Conservation (phyloP, 2,113 vertebrate genomes). For the Nycticryphes semicollaris region DNA sequence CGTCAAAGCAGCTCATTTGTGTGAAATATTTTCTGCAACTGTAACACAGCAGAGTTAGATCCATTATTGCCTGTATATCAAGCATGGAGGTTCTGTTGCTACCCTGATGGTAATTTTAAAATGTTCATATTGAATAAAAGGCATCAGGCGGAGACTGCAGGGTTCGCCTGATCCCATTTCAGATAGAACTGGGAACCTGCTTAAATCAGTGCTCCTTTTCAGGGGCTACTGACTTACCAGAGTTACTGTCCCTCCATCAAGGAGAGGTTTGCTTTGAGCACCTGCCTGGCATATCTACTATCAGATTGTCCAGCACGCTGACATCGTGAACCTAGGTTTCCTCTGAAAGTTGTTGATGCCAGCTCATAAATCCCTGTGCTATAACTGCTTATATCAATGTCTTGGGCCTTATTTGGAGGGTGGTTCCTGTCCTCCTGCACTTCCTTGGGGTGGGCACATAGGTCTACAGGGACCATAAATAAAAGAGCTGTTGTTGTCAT, state of each 20-base stretch:
- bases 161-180: not conserved
- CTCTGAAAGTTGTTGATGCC: not conserved
- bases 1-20: not conserved
- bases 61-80: not conserved
- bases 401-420: not conserved
- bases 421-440: not conserved
- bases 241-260: not conserved
- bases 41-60: not conserved
- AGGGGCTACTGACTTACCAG: not conserved
- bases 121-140: not conserved
- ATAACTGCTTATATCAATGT: not conserved
- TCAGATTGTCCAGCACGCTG: not conserved
- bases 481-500: not conserved
- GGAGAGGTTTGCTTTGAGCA: not conserved
- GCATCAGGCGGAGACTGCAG: not conserved
- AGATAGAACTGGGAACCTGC: not conserved
- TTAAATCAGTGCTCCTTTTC: not conserved
- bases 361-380: not conserved
- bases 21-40: not conserved
- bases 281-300: not conserved
- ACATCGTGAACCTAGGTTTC: not conserved
- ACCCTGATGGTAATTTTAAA: not conserved
- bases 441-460: fast-evolving
- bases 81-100: not conserved
- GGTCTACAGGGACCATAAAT: not conserved